These are phyloP conservation scores for Erannis defoliaria DNA, from an alignment of 2,888 invertebrate genomes.

Conservation along the genomic window DNA sequence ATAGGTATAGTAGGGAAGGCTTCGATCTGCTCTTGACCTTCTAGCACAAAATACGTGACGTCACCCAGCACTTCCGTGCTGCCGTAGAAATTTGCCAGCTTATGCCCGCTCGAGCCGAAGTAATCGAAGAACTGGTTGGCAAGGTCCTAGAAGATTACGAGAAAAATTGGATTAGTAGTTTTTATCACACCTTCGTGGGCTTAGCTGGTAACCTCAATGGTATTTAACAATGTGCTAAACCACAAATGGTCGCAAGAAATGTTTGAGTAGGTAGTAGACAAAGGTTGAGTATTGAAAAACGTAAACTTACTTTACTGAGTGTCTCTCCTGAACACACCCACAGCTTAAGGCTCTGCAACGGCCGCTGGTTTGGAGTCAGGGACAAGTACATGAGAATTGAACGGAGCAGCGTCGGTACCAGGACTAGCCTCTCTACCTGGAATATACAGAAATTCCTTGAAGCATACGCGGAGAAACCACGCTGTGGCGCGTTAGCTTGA, in stretches of 20 bases:
- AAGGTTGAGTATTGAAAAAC: too few species aligned
- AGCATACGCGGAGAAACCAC: not conserved
- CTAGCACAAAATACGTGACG: slow-evolving; percentile 92
- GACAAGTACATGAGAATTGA: slow-evolving; percentile 92
- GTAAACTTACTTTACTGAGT: slow-evolving; percentile 79
- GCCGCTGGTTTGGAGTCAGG: slow-evolving; percentile 84
- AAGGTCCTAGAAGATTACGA: slow-evolving; percentile 69
- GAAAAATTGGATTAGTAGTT: not conserved
- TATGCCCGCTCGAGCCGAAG: slow-evolving; percentile 88
- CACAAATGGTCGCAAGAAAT: too few species aligned
- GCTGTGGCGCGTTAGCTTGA: too few species aligned
- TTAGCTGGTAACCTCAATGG: too few species aligned
- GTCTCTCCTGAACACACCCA: slow-evolving; percentile 97
- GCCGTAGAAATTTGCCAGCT: slow-evolving; percentile 95
- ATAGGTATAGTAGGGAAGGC: slow-evolving; percentile 92
- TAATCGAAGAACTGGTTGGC: slow-evolving; percentile 92
- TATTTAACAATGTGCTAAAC: too few species aligned
- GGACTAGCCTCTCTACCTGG: slow-evolving; percentile 92
- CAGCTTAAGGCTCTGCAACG: slow-evolving; percentile 88
- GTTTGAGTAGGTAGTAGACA: not conserved
- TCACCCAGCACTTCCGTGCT: slow-evolving; percentile 97
- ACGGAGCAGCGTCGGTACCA: slow-evolving; percentile 94
- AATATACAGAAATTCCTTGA: not conserved
- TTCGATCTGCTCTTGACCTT: slow-evolving; percentile 86
- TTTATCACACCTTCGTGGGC: too few species aligned